Evolutionary conservation across 2,888 invertebrate species (phyloP).

Genomic region (Rhopalosiphum nymphaeae): DNA sequence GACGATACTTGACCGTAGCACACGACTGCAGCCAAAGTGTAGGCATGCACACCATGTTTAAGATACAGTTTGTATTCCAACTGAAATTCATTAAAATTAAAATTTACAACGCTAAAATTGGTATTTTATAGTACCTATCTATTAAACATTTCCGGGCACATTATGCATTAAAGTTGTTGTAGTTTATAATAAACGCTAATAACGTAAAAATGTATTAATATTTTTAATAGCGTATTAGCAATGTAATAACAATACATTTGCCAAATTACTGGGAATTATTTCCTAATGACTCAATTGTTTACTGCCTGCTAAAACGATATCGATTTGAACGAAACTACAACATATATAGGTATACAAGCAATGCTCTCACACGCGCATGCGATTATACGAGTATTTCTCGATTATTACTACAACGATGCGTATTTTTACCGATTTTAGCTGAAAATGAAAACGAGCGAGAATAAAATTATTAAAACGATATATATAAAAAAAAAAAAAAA

Average conservation of each 20-base stretch:
- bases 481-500: neutral
- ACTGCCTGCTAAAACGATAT: neutral
- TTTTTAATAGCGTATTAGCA: neutral
- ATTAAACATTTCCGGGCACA: neutral
- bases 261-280: neutral
- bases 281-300: neutral
- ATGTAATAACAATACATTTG: neutral
- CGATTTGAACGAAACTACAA: neutral
- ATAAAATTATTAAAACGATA: neutral
- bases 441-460: neutral
- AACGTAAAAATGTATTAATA: neutral
- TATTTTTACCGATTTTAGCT: neutral
- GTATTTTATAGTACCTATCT: neutral
- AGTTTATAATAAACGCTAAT: neutral
- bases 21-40: too few relatives aligned
- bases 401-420: neutral
- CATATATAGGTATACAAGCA: neutral
- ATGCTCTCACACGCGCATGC: neutral
- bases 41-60: too few relatives aligned
- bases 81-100: neutral
- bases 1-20: too few relatives aligned
- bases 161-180: neutral
- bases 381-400: neutral
- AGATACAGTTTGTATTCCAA: neutral
- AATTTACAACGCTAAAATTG: neutral